Base-by-base conservation (phyloP, 2,113 vertebrate species). In the Eudyptes chrysolophus region DNA sequence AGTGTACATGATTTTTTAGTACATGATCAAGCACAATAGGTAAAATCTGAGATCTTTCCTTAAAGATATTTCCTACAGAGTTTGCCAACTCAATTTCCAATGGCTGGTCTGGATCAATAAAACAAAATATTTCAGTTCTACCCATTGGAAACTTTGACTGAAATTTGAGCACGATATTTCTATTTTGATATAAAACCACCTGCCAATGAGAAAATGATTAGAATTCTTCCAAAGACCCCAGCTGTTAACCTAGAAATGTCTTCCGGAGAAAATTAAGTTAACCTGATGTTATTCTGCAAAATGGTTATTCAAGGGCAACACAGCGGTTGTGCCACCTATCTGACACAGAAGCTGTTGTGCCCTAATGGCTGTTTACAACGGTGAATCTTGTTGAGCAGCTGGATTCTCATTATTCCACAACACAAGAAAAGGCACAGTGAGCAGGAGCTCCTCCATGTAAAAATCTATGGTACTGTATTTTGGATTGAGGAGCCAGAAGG, bases 281-380 rank as follows among this genome's bases (percentile, higher is more conserved):
- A 76, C 6, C 14, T 85, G 29, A 4, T 30, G 48, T 64, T 94
- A 55, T 61, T 69, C 22, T 64, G 48, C 16, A 94, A 38, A 74
- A 70, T 5, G 36, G 13, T 54, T 76, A 2, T 40, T 87, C 20
- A 46, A 72, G 36, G 30, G 13, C 34, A 82, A 38, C 21, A 38
- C 24, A 60, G 14, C 1, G 0, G 24, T 44, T 64, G 11, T 60
- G 48, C 36, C 54, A 85, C 19, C 8, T 17, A 42, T 5, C 30
- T 36, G 80, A 13, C 25, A 71, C 13, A 38, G 30, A 90, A 79
- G 49, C 16, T 42, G 34, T 29, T 72, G 48, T 52, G 29, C 2
- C 5, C 25, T 29, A 40, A n/a, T 15, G 66, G 22, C 25, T 11
- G 0, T 69, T 93, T 16, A 79, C 40, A 30, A 0, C 0, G 12